These are phyloP conservation scores for Periplaneta americana DNA, from an alignment of 1,140 invertebrate genomes.

Conservation along the genomic window DNA sequence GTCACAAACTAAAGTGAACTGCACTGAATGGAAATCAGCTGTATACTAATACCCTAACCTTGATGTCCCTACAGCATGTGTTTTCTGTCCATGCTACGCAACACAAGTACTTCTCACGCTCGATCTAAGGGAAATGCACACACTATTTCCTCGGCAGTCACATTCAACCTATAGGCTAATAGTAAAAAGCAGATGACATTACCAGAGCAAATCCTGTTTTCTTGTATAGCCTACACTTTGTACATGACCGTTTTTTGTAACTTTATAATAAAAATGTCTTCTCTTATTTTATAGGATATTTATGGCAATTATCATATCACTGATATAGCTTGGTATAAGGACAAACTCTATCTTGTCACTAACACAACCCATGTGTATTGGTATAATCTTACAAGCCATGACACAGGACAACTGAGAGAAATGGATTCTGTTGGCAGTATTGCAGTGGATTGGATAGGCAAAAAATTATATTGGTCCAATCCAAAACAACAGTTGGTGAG, in stretches of 20 bases:
- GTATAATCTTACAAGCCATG: conserved; percentile 58
- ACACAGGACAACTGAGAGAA: conserved; percentile 48
- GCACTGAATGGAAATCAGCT: no score
- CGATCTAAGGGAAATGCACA: no score
- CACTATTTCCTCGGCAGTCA: no score
- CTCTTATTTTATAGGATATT: conserved; percentile 2
- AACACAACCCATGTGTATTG: conserved; percentile 64
- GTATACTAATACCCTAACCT: no score
- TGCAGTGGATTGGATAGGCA: conserved; percentile 83
- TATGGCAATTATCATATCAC: conserved; percentile 47
- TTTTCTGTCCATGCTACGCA: no score
- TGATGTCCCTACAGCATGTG: no score
- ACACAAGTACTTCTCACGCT: no score
- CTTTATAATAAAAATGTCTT: not conserved
- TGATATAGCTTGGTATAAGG: conserved; percentile 63
- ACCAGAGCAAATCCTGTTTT: not conserved
- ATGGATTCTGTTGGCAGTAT: conserved; percentile 69
- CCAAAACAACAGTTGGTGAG: conserved; percentile 71
- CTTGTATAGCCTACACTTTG: not conserved
- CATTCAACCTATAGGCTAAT: no score
- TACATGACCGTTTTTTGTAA: not conserved
- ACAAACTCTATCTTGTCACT: conserved; percentile 64
- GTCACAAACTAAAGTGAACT: no score
- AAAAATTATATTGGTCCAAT: conserved; percentile 86
- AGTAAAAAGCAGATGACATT: no score